A percentile compares a stretch with the other conserved stretches of the same genome.
phyloP scores from a whole-genome alignment of 2,797 vertebrate genomes.

The Dendrocincla fuliginosa region DNA sequence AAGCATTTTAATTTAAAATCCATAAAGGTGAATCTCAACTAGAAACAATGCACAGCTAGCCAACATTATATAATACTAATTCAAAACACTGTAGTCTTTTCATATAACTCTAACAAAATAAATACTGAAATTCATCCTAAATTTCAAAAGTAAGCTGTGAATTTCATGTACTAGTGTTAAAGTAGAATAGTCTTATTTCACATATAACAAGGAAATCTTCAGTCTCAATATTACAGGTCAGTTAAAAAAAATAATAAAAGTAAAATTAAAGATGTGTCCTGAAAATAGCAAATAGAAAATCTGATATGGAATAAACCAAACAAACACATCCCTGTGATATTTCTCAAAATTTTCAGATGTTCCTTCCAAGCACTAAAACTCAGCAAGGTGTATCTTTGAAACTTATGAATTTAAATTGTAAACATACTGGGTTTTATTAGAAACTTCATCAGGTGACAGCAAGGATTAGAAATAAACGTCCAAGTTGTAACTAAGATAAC shows the following conservation, averaged over 20 bases:
- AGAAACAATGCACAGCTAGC: conserved; percentile 8
- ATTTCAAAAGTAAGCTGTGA: neutral
- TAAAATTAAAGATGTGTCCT: neutral
- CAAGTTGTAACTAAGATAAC: neutral
- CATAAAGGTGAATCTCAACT: neutral
- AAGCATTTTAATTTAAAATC: conserved; percentile 53
- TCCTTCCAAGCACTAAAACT: neutral
- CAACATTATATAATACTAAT: neutral
- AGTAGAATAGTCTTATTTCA: neutral
- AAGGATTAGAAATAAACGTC: neutral
- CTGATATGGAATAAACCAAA: neutral
- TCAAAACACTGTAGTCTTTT: neutral
- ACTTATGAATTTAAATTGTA: neutral
- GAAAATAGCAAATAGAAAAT: neutral
- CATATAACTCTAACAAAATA: neutral
- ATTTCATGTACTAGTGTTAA: neutral
- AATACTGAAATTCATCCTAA: neutral
- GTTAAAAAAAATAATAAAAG: neutral
- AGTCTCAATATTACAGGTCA: neutral
- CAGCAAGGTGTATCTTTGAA: neutral
- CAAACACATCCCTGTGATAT: neutral
- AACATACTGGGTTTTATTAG: neutral
- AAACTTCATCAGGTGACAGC: neutral
- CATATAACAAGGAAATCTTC: neutral
- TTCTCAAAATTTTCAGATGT: neutral